Percentiles rank a stretch among this genome's conserved stretches.
Evolutionary conservation across 1,140 invertebrate genomes (phyloP).

Genomic region (Cataglyphis hispanica): DNA sequence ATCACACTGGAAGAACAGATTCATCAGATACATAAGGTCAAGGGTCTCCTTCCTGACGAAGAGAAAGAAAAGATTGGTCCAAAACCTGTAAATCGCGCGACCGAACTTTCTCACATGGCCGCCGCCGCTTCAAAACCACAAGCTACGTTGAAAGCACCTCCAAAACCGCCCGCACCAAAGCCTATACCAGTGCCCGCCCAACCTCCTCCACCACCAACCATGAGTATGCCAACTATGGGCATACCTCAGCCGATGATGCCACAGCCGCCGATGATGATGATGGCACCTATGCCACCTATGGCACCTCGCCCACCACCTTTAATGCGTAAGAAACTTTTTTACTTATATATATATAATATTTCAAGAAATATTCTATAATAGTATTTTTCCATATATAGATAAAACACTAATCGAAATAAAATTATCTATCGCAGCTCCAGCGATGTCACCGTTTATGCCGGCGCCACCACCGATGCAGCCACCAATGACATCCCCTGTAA

Average conservation of each 20-base stretch:
- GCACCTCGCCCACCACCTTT: constrained; percentile 87
- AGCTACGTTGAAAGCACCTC: constrained; percentile 84
- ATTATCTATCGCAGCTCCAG: constrained; percentile 83
- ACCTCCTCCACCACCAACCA: constrained; percentile 83
- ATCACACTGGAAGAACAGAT: constrained; percentile 99
- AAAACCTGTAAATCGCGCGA: constrained; percentile 89
- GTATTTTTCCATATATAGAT: background rate
- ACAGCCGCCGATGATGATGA: constrained; percentile 90
- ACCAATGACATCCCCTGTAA: constrained; percentile 80
- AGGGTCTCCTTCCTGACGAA: constrained; percentile 96
- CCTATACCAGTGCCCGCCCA: constrained; percentile 80
- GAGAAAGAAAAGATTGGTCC: constrained; percentile 97
- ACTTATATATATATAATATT: background rate
- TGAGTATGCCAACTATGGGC: constrained; percentile 86
- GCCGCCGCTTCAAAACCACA: constrained; percentile 86
- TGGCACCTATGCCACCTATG: constrained; percentile 89
- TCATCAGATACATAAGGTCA: constrained; percentile 98
- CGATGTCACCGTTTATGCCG: constrained; percentile 86
- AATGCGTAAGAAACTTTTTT: constrained; percentile 86
- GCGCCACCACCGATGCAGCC: constrained; percentile 84
- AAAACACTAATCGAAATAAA: constrained; percentile 25
- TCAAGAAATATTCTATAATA: background rate
- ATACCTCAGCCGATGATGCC: constrained; percentile 87
- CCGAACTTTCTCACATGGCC: constrained; percentile 83
- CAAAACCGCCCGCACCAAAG: constrained; percentile 84